Evolutionary conservation across 2,888 invertebrate species (phyloP).

Genomic region (Clivina fossor): DNA sequence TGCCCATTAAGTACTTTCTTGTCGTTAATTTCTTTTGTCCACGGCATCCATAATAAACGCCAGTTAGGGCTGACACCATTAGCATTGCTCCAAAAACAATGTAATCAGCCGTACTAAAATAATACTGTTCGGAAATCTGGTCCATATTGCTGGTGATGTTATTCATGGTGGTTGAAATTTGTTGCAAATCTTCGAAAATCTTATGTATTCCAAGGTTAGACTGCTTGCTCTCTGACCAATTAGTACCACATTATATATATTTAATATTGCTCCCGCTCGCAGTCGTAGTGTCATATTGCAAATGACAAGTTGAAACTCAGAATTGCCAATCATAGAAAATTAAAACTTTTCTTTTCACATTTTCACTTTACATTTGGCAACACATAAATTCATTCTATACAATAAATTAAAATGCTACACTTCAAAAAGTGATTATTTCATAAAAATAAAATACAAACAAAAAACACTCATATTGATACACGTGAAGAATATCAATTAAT

Average conservation of each 20-base stretch:
- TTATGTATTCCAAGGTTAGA: conserved; percentile 14
- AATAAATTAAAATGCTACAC: too few species aligned
- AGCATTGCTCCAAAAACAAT: conserved; percentile 71
- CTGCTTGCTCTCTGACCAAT: conserved; percentile 22
- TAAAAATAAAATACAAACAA: too few species aligned
- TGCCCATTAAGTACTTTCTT: conserved; percentile 76
- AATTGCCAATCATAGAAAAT: conserved; percentile 8
- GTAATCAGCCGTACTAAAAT: conserved; percentile 58
- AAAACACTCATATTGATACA: too few species aligned
- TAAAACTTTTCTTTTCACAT: too few species aligned
- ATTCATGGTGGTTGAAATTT: conserved; percentile 24
- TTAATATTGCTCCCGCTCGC: conserved; percentile 19
- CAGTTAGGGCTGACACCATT: conserved; percentile 72
- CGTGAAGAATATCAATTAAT: too few species aligned
- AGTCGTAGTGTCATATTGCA: conserved; percentile 10
- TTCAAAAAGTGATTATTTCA: too few species aligned
- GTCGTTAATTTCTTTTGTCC: conserved; percentile 54
- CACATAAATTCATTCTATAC: too few species aligned
- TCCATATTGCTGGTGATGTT: conserved; percentile 13
- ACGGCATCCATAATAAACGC: conserved; percentile 67
- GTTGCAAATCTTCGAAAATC: conserved; percentile 8
- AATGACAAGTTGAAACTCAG: conserved; percentile 9
- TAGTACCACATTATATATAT: conserved; percentile 21
- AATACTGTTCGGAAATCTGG: conserved; percentile 16
- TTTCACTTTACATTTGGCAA: too few species aligned